Evolutionary conservation across 1,140 invertebrate genomes (phyloP).

Genomic region (Druon quercuslanigerum): DNA sequence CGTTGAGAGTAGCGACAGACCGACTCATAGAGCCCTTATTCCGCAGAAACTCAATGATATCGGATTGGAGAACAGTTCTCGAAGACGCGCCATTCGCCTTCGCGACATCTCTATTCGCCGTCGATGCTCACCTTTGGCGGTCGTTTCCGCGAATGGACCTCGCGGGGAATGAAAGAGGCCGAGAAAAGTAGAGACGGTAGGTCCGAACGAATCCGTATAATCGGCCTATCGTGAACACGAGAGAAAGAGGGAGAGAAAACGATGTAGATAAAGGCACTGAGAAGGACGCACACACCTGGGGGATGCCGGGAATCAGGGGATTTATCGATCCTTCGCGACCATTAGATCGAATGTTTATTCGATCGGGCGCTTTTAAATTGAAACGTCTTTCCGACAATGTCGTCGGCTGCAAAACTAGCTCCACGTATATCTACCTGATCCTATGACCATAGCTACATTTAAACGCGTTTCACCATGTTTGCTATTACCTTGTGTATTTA

Average conservation of each 20-base stretch:
- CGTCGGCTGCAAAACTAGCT: conserved; percentile 43
- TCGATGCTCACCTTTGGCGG: conserved; percentile 49
- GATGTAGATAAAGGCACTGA: conserved; percentile 5
- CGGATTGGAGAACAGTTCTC: conserved; percentile 39
- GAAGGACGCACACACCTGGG: conserved; percentile 33
- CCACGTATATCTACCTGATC: conserved; percentile 21
- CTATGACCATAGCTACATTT: conserved; percentile 41
- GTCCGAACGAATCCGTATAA: conserved; percentile 40
- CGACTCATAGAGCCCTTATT: too few species aligned
- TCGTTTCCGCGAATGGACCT: conserved; percentile 47
- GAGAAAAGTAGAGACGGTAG: conserved; percentile 46
- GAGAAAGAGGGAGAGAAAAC: conserved; percentile 39
- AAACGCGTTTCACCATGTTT: conserved; percentile 47
- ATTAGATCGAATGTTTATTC: conserved; percentile 66
- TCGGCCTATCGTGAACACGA: conserved; percentile 31
- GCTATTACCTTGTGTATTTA: conserved; percentile 53
- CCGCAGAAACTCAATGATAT: not conserved
- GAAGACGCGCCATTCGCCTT: conserved; percentile 54
- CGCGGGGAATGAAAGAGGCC: conserved; percentile 36
- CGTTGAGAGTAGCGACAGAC: too few species aligned
- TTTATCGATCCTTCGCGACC: conserved; percentile 60
- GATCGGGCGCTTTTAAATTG: conserved; percentile 62
- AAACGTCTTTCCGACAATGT: conserved; percentile 56
- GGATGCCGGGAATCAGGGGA: conserved; percentile 41
- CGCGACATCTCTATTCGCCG: conserved; percentile 42